phyloP scores from a whole-genome alignment of 1,140 invertebrate species.

The Berghia stephanieae region DNA sequence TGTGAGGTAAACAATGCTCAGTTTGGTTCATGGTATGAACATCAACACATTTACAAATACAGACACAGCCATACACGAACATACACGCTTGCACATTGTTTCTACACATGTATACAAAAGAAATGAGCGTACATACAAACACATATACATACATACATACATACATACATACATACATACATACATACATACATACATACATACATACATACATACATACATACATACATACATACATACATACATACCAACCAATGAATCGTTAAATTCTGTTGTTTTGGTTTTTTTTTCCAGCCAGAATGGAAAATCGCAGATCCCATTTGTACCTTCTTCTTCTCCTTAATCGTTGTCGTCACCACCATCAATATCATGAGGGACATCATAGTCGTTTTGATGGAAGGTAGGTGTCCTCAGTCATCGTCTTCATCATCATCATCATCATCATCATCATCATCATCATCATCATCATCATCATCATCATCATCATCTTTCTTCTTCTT shows the following conservation, averaged over 20 bases:
- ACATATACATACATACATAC: not conserved
- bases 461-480: not conserved
- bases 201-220: not conserved
- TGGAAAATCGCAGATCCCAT: constrained; percentile 97
- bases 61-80: too few species aligned
- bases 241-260: not conserved
- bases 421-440: not conserved
- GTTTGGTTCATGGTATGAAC: too few species aligned
- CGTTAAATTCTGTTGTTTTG: not conserved
- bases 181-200: not conserved
- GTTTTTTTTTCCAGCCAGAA: constrained; percentile 51
- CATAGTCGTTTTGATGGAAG: constrained; percentile 93
- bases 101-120: too few species aligned
- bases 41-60: too few species aligned
- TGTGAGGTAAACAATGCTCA: too few species aligned
- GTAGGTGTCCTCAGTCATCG: constrained; percentile 61
- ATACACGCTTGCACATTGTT: too few species aligned
- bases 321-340: constrained; percentile 96
- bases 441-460: not conserved
- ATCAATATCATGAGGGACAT: constrained; percentile 93
- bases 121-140: too few species aligned
- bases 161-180: not conserved
- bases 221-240: not conserved
- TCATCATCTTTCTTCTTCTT: not conserved
- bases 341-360: constrained; percentile 93